phyloP scores from a whole-genome alignment of 1,140 invertebrate species.

The Drosophila prosaltans region DNA sequence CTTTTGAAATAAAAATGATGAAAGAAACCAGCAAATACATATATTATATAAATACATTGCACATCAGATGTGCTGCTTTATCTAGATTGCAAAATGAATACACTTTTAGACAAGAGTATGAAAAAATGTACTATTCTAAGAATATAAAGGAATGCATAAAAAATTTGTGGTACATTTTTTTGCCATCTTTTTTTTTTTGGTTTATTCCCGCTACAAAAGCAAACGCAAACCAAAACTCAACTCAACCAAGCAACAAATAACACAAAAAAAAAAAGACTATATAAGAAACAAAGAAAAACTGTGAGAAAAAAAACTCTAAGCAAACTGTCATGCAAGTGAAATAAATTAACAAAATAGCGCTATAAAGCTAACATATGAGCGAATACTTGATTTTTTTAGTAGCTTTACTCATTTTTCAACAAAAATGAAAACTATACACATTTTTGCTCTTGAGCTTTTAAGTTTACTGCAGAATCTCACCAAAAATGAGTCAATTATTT shows the following conservation, averaged over 20 bases:
- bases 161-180: slow-evolving; percentile 44
- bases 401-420: slow-evolving; percentile 25
- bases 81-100: not conserved
- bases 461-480: not conserved
- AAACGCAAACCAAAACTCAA: slow-evolving; percentile 41
- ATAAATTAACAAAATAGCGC: slow-evolving; percentile 80
- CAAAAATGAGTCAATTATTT: not conserved
- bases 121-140: slow-evolving; percentile 38
- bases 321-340: slow-evolving; percentile 80
- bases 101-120: not conserved
- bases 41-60: not conserved
- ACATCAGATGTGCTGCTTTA: not conserved
- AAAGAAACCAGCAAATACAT: not conserved
- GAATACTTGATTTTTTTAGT: slow-evolving; percentile 67
- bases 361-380: slow-evolving; percentile 79
- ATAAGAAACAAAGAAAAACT: slow-evolving; percentile 25
- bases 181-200: slow-evolving; percentile 7
- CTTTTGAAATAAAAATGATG: slow-evolving; percentile 17
- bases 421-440: not conserved
- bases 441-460: not conserved
- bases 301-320: slow-evolving; percentile 48
- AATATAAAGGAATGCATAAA: slow-evolving; percentile 60
- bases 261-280: slow-evolving; percentile 24
- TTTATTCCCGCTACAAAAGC: slow-evolving; percentile 50
- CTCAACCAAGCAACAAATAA: slow-evolving; percentile 42